A percentile compares a stretch with the other conserved stretches of the same genome.
Conservation (phyloP, 2,888 invertebrate species). For the Morinoia aosen region DNA sequence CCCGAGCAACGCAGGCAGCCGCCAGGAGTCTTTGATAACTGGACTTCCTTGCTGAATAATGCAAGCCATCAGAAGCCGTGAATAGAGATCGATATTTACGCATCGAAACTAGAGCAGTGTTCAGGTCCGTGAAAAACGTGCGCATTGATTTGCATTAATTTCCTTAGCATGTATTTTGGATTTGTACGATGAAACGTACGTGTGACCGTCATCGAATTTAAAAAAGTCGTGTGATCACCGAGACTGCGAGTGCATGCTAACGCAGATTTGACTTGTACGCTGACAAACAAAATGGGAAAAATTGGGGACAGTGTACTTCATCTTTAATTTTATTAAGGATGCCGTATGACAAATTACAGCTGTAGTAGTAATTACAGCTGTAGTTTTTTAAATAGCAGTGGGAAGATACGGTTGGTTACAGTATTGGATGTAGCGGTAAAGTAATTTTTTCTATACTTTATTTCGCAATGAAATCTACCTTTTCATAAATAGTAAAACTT, state of each 20-base stretch:
- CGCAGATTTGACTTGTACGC: no score
- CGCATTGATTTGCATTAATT: neutral
- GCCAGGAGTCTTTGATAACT: neutral
- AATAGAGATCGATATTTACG: neutral
- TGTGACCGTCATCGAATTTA: neutral
- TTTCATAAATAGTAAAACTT: no score
- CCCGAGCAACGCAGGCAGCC: neutral
- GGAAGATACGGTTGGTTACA: neutral
- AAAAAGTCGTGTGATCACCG: neutral
- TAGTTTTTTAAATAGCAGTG: neutral
- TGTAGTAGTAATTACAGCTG: neutral
- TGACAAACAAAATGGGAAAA: no score
- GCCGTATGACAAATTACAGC: no score
- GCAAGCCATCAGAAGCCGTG: neutral
- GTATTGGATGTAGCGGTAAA: neutral
- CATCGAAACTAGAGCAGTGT: neutral
- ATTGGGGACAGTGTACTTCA: no score
- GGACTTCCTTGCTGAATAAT: neutral
- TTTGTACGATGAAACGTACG: neutral
- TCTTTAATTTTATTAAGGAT: no score
- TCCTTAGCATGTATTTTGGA: neutral
- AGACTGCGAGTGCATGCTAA: no score
- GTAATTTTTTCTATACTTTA: neutral
- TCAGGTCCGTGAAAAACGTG: neutral
- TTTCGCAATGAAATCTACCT: no score